A percentile compares a stretch with the other conserved stretches of the same genome.
phyloP scores from a whole-genome alignment of 2,888 invertebrate species.

The Chouioia cunea region DNA sequence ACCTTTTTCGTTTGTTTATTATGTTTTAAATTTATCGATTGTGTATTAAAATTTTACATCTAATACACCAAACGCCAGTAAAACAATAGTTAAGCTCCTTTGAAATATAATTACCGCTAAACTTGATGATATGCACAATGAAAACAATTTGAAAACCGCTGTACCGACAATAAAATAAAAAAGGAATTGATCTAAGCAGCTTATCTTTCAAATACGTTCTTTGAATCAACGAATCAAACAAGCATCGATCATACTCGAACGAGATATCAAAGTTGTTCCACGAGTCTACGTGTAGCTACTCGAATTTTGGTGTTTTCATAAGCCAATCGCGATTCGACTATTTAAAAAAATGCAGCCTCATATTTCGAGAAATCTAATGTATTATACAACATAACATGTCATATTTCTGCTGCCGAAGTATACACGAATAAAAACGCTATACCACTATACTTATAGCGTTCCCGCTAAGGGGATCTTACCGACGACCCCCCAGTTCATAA shows the following conservation, averaged over 20 bases:
- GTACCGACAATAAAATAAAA: neutral
- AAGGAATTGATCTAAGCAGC: neutral
- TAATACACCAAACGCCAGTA: too few species aligned
- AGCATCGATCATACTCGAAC: neutral
- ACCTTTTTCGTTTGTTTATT: too few species aligned
- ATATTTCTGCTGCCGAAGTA: neutral
- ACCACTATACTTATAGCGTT: slow-evolving; percentile 3
- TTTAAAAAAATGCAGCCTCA: neutral
- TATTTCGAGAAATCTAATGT: neutral
- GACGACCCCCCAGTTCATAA: neutral
- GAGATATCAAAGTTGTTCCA: slow-evolving; percentile 5
- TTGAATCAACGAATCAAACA: slow-evolving; percentile 11
- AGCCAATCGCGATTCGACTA: slow-evolving; percentile 10
- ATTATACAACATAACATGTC: neutral
- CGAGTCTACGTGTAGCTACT: neutral
- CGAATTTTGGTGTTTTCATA: slow-evolving; percentile 15
- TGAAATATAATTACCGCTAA: too few species aligned
- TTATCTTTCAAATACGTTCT: slow-evolving; percentile 7
- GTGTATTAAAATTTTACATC: too few species aligned
- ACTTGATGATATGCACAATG: too few species aligned
- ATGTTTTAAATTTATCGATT: too few species aligned
- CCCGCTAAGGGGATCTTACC: neutral
- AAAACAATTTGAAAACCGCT: too few species aligned
- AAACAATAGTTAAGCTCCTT: too few species aligned
- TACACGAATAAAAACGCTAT: neutral